phyloP scores from a whole-genome alignment of 2,888 invertebrate genomes.

The Neoitamus cyanurus region DNA sequence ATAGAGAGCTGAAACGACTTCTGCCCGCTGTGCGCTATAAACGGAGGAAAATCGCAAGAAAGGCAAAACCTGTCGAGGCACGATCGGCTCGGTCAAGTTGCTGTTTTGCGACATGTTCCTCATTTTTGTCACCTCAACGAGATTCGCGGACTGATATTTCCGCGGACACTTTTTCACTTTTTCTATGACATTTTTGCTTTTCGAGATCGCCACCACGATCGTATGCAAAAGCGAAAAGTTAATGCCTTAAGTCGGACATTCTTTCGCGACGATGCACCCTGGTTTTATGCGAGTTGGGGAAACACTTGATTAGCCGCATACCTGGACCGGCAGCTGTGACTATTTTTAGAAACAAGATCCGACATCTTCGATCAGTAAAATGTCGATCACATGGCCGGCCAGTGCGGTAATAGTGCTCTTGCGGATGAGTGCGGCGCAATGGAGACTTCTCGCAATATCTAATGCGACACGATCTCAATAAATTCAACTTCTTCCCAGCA shows the following conservation, averaged over 20 bases:
- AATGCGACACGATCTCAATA: conserved; percentile 36
- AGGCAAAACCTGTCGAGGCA: conserved; percentile 6
- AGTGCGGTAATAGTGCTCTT: conserved; percentile 10
- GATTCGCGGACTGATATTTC: conserved; percentile 10
- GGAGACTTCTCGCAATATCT: conserved; percentile 11
- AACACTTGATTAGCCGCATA: conserved; percentile 24
- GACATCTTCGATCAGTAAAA: conserved; percentile 32
- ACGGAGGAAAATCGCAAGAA: background rate
- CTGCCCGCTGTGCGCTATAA: background rate
- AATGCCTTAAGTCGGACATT: background rate
- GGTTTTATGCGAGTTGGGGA: background rate
- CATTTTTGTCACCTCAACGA: conserved; percentile 27
- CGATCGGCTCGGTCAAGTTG: conserved; percentile 25
- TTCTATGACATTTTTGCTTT: background rate
- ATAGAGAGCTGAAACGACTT: conserved; percentile 14
- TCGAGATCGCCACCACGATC: background rate
- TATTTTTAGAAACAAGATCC: conserved; percentile 35
- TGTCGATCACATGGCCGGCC: conserved; percentile 28
- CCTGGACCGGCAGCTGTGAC: background rate
- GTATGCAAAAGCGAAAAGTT: conserved; percentile 27
- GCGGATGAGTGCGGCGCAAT: background rate
- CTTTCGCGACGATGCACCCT: background rate
- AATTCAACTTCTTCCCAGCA: conserved; percentile 24
- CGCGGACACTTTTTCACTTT: background rate
- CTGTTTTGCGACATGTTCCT: conserved; percentile 8